A percentile compares a stretch with the other conserved stretches of the same genome.
These are phyloP conservation scores for Nannobrachium achirus DNA, from an alignment of 2,113 vertebrate species.

Conservation along the genomic window DNA sequence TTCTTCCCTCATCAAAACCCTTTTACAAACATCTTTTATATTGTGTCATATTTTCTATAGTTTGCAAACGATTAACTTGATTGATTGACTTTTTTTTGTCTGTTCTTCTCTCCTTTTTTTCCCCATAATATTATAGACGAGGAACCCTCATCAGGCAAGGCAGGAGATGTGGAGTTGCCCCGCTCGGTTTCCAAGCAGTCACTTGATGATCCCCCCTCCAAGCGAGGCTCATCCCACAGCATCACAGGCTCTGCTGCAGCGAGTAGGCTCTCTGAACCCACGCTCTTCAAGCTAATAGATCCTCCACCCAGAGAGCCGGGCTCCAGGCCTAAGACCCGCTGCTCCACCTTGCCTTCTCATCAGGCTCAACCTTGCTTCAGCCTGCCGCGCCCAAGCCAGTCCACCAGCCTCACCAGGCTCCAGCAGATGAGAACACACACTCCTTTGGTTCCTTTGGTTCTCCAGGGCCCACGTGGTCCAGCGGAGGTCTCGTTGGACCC, in stretches of 20 bases:
- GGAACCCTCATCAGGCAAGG: constrained; percentile 15
- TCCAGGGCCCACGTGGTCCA: not conserved
- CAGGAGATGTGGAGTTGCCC: constrained; percentile 32
- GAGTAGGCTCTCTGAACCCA: constrained; percentile 22
- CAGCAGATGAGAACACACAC: constrained; percentile 52
- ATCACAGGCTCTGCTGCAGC: constrained; percentile 42
- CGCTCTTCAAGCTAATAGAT: constrained; percentile 53
- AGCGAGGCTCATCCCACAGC: constrained; percentile 51
- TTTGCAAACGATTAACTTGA: too few relatives aligned
- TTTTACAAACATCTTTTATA: not conserved
- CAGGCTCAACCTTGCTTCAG: constrained; percentile 61
- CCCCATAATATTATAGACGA: constrained; percentile 45
- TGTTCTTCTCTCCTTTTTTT: too few relatives aligned
- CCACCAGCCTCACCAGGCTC: constrained; percentile 73
- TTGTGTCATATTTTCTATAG: not conserved
- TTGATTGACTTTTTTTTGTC: too few relatives aligned
- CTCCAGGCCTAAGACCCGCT: constrained; percentile 65
- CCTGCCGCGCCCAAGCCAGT: constrained; percentile 71
- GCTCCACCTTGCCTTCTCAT: constrained; percentile 78
- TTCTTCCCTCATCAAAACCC: not conserved
- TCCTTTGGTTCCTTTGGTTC: constrained; percentile 31
- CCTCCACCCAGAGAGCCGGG: constrained; percentile 51
- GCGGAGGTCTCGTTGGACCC: constrained; percentile 21
- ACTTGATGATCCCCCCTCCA: constrained; percentile 24
- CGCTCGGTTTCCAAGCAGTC: constrained; percentile 43